Evolutionary conservation across 1,140 invertebrate genomes (phyloP), one percentile per base, ranked within the genome.

Genomic region (Drosophila mojavensis): DNA sequence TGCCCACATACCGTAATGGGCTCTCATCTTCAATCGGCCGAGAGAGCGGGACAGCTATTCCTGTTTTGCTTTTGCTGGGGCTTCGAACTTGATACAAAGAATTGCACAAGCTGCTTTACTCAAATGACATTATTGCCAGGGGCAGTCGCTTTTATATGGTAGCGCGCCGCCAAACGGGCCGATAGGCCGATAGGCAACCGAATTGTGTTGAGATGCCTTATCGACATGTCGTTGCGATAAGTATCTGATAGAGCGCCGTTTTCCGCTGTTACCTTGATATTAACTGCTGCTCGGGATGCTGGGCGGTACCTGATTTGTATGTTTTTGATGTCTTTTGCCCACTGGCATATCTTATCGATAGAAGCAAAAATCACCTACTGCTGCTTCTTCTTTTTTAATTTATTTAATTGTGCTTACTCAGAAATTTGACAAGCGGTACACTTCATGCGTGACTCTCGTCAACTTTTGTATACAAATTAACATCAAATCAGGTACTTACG

Each of bases 91-190:
- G 62, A 33, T 15, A 53, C 41, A 39, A 69, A 68, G 43, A 65
- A 59, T 67, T 51, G 63, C 73, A 61, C 73, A 36, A 62, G 69
- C 33, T 45, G 63, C 65, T 79, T 45, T 36, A 59, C 79, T 69
- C 41, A 63, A 88, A 83, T 88, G 83, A 78, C 55, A 58, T 30
- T 66, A 45, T 71, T 47, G 45, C 53, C 72, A 67, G 51, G 71
- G 48, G 51, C 45, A 41, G 20, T 26, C 10, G 43, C 79, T 88
- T 88, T 88, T 88, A 88, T 88, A 88, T 78, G 73, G 53, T 64
- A 51, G 55, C 45, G 51, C 43, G 5, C 43, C 36, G 4, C 36
- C 9, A 39, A 9, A 9, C 9, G 43, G 43, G 43, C 13, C 43
- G 43, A 45, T 45, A 33, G 28, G 28, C 28, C 54, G 55, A 80